Evolutionary conservation across 2,888 invertebrate species (phyloP).

Genomic region (Beris chalybata): DNA sequence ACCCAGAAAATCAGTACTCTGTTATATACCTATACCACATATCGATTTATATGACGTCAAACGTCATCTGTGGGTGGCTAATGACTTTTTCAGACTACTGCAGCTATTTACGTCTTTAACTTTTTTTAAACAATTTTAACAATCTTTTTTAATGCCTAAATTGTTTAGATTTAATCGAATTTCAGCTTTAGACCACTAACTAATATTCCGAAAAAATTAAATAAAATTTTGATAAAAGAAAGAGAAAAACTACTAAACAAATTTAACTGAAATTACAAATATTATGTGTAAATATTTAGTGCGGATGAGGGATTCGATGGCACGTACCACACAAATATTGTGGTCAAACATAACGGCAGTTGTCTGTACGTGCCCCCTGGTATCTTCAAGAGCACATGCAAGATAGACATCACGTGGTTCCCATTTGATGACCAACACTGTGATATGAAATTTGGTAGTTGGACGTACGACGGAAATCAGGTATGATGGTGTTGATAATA

Average conservation of each 20-base stretch:
- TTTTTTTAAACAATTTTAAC: no score
- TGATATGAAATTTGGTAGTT: slow-evolving; percentile 99
- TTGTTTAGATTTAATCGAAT: no score
- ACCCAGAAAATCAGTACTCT: no score
- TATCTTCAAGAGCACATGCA: slow-evolving; percentile 99
- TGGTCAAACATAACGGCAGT: slow-evolving; percentile 97
- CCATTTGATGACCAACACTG: slow-evolving; percentile 99
- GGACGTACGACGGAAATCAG: slow-evolving; percentile 99
- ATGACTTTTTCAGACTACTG: no score
- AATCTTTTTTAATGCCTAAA: no score
- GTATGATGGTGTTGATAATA: slow-evolving; percentile 58
- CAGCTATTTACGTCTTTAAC: no score
- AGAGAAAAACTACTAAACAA: slow-evolving; percentile 23
- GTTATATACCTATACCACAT: no score
- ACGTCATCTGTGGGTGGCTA: no score
- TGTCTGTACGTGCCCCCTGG: slow-evolving; percentile 99
- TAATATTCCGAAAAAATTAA: slow-evolving; percentile 28
- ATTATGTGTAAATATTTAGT: slow-evolving; percentile 62
- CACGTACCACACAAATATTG: slow-evolving; percentile 99
- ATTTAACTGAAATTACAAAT: slow-evolving; percentile 42
- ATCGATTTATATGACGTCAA: no score
- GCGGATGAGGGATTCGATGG: slow-evolving; percentile 99
- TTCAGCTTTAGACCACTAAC: neutral
- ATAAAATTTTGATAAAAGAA: slow-evolving; percentile 6
- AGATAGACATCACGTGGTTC: slow-evolving; percentile 99